phyloP scores from a whole-genome alignment of 2,888 invertebrate genomes.

The Pyrgus malvae region DNA sequence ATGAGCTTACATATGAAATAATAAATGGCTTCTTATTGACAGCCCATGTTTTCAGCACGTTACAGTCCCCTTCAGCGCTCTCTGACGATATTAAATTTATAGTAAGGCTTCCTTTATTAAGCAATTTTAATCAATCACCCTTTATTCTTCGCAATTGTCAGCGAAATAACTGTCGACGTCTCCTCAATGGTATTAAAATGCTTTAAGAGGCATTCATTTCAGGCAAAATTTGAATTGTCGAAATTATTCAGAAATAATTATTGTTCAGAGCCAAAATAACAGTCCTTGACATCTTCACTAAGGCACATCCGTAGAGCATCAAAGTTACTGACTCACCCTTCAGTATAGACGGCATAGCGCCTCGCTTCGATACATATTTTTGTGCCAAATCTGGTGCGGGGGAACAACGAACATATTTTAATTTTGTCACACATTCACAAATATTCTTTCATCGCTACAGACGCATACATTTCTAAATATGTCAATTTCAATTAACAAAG shows the following conservation, averaged over 20 bases:
- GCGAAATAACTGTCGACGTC: conserved; percentile 11
- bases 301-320: no score
- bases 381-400: no score
- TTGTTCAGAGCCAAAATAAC: conserved; percentile 1
- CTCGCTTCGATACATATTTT: no score
- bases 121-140: conserved; percentile 10
- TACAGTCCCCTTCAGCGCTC: conserved; percentile 2
- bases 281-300: not conserved
- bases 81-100: conserved; percentile 9
- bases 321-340: no score
- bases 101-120: conserved; percentile 8
- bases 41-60: not conserved
- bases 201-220: conserved; percentile 8
- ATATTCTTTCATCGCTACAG: no score
- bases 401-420: no score
- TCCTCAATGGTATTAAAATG: conserved; percentile 10
- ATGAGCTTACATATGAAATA: not conserved
- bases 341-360: no score
- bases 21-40: not conserved
- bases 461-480: no score
- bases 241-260: conserved; percentile 3
- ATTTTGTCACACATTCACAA: no score
- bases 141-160: conserved; percentile 9
- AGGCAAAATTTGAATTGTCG: not conserved
- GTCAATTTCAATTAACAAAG: no score